Evolutionary conservation across 92 coral and sea anemone species (phyloP).

Genomic region (Umimayanthus kanabou): DNA sequence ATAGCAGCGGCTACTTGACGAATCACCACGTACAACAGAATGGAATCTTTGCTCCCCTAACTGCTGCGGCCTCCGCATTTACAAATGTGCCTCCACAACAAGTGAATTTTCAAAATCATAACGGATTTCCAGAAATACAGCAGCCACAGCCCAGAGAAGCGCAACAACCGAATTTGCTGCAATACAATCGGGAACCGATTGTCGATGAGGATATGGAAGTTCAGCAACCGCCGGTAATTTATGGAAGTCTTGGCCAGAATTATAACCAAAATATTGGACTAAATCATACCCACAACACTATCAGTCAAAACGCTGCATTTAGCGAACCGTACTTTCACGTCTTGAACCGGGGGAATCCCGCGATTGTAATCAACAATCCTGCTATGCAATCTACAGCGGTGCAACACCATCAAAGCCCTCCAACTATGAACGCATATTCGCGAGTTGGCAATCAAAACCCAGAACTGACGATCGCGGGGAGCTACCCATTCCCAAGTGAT

Average conservation of each 20-base stretch:
- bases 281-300: slow-evolving; percentile 29
- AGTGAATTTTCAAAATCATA: slow-evolving; percentile 50
- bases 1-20: slow-evolving; percentile 71
- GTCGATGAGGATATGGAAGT: slow-evolving; percentile 66
- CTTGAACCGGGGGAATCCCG: slow-evolving; percentile 40
- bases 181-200: slow-evolving; percentile 26
- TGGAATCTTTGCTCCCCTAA: slow-evolving; percentile 37
- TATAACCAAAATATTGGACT: slow-evolving; percentile 36
- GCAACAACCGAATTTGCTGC: slow-evolving; percentile 22
- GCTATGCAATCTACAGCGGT: slow-evolving; percentile 22
- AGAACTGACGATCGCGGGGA: slow-evolving; percentile 13
- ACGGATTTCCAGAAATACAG: slow-evolving; percentile 55
- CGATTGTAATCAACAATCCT: slow-evolving; percentile 32
- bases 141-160: slow-evolving; percentile 43
- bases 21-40: slow-evolving; percentile 55
- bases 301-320: slow-evolving; percentile 12
- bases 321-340: slow-evolving; percentile 27
- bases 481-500: slow-evolving; percentile 84
- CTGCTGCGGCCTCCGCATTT: slow-evolving; percentile 49
- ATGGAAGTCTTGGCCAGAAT: slow-evolving; percentile 39
- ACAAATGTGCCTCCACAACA: slow-evolving; percentile 48
- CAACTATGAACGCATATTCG: slow-evolving; percentile 21
- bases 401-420: slow-evolving; percentile 27
- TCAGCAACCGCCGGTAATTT: slow-evolving; percentile 46
- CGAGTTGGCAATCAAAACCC: slow-evolving; percentile 35